Percentiles rank a stretch among this genome's conserved stretches.
Conservation (phyloP, 2,888 invertebrate genomes). For the Mythimna albipuncta region DNA sequence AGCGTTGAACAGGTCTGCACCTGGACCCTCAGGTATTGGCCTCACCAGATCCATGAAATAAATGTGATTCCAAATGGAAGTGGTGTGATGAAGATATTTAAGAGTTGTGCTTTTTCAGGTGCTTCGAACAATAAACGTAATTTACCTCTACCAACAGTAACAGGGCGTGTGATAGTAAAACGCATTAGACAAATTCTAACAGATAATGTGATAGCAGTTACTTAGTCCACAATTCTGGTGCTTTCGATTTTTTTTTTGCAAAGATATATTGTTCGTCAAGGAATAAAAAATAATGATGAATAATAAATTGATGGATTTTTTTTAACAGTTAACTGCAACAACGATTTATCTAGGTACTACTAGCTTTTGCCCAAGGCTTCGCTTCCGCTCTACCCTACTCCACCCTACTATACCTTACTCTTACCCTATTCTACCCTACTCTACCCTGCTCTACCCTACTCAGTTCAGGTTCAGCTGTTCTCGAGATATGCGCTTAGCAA, state of each 20-base stretch:
- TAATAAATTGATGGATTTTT: conserved; percentile 6
- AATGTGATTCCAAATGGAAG: conserved; percentile 21
- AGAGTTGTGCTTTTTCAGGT: conserved; percentile 60
- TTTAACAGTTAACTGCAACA: not conserved
- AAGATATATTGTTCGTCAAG: not conserved
- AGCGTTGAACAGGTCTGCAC: conserved; percentile 28
- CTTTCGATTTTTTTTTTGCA: not conserved
- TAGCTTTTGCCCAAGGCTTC: no score
- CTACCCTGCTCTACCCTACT: no score
- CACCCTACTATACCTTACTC: no score
- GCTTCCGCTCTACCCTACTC: no score
- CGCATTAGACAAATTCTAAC: conserved; percentile 38
- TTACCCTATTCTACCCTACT: no score
- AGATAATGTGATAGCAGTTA: conserved; percentile 37
- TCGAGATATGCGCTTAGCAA: no score
- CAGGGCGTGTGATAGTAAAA: conserved; percentile 40
- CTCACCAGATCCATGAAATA: conserved; percentile 39
- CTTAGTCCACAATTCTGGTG: not conserved
- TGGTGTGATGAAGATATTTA: conserved; percentile 41
- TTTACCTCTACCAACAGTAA: conserved; percentile 30
- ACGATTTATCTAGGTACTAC: no score
- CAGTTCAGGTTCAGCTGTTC: no score
- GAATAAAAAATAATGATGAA: conserved; percentile 11
- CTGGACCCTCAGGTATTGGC: conserved; percentile 58
- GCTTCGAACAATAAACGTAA: conserved; percentile 17